A percentile compares a stretch with the other conserved stretches of the same genome.
These are phyloP conservation scores for Sesia apiformis DNA, from an alignment of 2,888 invertebrate genomes.

Conservation along the genomic window DNA sequence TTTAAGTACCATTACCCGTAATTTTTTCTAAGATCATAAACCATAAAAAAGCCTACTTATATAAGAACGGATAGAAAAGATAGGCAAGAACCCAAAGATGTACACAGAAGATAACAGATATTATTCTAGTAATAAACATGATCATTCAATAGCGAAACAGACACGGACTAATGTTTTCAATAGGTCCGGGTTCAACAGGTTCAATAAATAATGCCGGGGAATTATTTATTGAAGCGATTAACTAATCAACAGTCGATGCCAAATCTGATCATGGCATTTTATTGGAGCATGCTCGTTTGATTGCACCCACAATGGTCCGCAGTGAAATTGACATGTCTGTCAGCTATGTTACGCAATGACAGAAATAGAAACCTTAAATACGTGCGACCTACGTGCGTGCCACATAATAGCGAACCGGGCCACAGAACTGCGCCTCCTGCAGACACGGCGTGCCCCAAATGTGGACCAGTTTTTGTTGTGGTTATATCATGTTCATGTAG, in stretches of 20 bases:
- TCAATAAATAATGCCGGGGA: too few species aligned
- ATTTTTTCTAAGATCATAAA: too few species aligned
- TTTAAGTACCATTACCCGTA: too few species aligned
- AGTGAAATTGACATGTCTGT: conserved; percentile 30
- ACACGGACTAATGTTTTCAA: too few species aligned
- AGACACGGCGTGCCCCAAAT: conserved; percentile 5
- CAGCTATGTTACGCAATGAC: conserved; percentile 25
- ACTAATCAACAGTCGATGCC: neutral
- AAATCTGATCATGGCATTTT: neutral
- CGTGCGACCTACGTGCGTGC: conserved; percentile 25
- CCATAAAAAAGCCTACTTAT: too few species aligned
- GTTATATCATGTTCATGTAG: neutral
- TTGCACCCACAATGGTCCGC: conserved; percentile 6
- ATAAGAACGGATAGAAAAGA: too few species aligned
- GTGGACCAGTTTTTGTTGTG: neutral
- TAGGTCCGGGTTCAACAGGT: too few species aligned
- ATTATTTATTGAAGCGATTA: neutral
- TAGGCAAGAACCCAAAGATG: too few species aligned
- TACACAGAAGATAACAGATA: too few species aligned
- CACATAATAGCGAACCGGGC: conserved; percentile 10
- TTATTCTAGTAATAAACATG: too few species aligned
- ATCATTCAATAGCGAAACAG: too few species aligned
- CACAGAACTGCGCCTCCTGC: conserved; percentile 3
- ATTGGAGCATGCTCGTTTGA: neutral
- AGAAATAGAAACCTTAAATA: conserved; percentile 38